Conservation (phyloP, 2,797 vertebrate species). For the Mormyrus proboscirostris region DNA sequence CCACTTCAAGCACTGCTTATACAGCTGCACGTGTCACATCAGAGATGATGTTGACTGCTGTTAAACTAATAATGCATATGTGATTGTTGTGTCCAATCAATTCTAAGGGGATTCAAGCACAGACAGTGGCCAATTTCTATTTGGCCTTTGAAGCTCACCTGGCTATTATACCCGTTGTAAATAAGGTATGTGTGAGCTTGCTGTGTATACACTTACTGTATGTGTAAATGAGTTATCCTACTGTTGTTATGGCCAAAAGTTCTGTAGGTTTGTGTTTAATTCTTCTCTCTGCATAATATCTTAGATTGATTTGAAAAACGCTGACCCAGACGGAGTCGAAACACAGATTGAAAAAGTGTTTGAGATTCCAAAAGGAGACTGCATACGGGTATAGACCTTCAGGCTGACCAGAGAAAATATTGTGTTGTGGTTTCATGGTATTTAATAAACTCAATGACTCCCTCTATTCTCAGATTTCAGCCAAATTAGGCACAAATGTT, state of each 20-base stretch:
- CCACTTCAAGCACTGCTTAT: background rate
- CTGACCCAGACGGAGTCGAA: slow-evolving; percentile 83
- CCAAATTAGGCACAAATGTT: slow-evolving; percentile 88
- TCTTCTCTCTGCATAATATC: background rate
- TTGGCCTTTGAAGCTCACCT: slow-evolving; percentile 94
- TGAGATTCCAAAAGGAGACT: slow-evolving; percentile 81
- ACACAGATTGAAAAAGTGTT: slow-evolving; percentile 89
- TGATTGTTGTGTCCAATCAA: slow-evolving; percentile 27
- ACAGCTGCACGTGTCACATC: background rate
- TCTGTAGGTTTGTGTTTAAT: background rate
- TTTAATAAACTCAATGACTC: slow-evolving; percentile 15
- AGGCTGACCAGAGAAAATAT: background rate
- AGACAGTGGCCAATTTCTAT: slow-evolving; percentile 96
- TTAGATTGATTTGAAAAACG: slow-evolving; percentile 94
- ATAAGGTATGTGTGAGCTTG: slow-evolving; percentile 74
- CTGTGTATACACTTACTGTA: background rate
- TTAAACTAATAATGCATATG: background rate
- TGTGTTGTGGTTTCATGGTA: background rate
- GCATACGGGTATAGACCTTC: slow-evolving; percentile 68
- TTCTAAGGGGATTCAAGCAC: slow-evolving; percentile 87
- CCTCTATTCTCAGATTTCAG: slow-evolving; percentile 75
- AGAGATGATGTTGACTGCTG: background rate
- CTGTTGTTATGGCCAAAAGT: background rate
- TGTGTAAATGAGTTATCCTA: background rate
- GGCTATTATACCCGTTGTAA: slow-evolving; percentile 89